A percentile compares a stretch with the other conserved stretches of the same genome.
These are phyloP conservation scores for Melanogrammus aeglefinus DNA, from an alignment of 2,797 vertebrate species.

Conservation along the genomic window DNA sequence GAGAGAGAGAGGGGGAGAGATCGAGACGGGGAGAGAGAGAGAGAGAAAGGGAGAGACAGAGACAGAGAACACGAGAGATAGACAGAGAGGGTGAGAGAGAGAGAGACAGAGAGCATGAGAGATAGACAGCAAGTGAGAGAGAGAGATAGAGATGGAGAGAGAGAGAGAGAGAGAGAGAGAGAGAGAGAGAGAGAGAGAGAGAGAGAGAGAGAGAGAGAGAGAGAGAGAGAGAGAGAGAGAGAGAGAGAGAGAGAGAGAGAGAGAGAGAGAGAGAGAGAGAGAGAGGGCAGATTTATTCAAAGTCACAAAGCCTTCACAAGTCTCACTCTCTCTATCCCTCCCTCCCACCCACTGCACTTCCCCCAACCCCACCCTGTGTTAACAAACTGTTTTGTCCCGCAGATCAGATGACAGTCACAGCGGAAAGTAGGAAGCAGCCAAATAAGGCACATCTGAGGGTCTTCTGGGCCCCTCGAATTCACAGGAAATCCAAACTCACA, in stretches of 20 bases:
- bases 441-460: constrained; percentile 61
- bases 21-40: too few species aligned
- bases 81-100: too few species aligned
- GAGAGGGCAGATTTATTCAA: constrained; percentile 62
- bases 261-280: constrained; percentile 15
- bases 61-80: constrained; percentile 26
- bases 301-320: constrained; percentile 56
- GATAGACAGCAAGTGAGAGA: too few species aligned
- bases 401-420: constrained; percentile 70
- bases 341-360: constrained; percentile 20
- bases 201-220: too few species aligned
- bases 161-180: too few species aligned
- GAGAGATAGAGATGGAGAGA: constrained; percentile 40
- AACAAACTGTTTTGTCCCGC: constrained; percentile 37
- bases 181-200: constrained; percentile 31
- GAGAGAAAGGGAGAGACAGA: constrained; percentile 11
- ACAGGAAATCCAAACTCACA: constrained; percentile 56
- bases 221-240: too few species aligned
- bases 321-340: constrained; percentile 34
- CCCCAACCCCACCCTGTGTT: too few species aligned
- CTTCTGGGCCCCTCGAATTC: constrained; percentile 54
- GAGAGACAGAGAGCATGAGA: constrained; percentile 1
- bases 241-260: too few species aligned
- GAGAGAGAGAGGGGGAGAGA: too few species aligned
- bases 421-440: constrained; percentile 51